Percentiles rank a stretch among this genome's conserved stretches.
These are phyloP conservation scores for Oceanites oceanicus DNA, from an alignment of 2,113 vertebrate genomes.

Conservation along the genomic window DNA sequence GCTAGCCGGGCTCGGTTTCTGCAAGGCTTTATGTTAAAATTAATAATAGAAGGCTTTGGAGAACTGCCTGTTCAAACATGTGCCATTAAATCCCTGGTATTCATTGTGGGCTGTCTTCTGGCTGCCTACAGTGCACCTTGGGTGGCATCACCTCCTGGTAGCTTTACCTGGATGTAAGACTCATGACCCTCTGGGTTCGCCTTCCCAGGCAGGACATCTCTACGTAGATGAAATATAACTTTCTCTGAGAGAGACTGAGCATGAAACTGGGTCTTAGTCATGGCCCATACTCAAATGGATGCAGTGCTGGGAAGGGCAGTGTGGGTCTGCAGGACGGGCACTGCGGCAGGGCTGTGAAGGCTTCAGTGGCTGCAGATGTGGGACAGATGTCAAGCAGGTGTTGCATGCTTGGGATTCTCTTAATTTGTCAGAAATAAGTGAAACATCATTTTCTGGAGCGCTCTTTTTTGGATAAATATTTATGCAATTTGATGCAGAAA, in stretches of 20 bases:
- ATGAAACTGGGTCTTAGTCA: neutral
- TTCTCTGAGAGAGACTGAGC: neutral
- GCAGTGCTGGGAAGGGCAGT: neutral
- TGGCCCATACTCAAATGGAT: too few relatives aligned
- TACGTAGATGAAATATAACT: neutral
- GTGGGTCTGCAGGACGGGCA: neutral
- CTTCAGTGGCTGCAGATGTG: neutral
- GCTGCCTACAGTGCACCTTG: fast-evolving
- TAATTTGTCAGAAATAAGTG: neutral
- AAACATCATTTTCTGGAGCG: neutral
- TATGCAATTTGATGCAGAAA: neutral
- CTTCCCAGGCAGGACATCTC: neutral
- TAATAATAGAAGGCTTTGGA: neutral
- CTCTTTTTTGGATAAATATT: neutral
- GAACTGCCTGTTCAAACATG: neutral
- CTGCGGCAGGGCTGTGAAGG: neutral
- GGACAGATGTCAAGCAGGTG: neutral
- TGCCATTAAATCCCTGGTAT: neutral
- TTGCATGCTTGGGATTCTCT: fast-evolving
- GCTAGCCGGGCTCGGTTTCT: neutral
- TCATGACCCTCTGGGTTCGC: neutral
- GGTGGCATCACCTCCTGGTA: neutral
- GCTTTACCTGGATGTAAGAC: neutral
- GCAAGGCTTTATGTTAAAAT: neutral
- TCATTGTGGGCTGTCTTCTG: neutral